These are phyloP conservation scores for Falco concolor DNA, from an alignment of 2,797 vertebrate genomes.

Conservation along the genomic window DNA sequence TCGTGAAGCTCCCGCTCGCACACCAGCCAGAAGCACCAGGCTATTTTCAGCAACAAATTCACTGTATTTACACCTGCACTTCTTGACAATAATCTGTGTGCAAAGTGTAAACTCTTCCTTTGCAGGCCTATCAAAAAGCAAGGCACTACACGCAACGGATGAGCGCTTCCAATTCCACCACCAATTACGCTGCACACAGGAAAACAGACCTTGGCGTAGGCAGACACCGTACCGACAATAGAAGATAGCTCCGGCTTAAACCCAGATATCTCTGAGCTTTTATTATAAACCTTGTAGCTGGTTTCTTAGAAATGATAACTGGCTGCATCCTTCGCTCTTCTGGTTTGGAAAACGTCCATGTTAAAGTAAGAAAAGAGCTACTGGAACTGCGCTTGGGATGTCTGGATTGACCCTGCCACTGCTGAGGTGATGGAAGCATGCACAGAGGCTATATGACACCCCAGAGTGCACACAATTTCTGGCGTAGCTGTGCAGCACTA, in stretches of 20 bases:
- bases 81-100: background rate
- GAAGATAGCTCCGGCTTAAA: background rate
- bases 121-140: background rate
- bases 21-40: background rate
- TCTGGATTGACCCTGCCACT: background rate
- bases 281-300: background rate
- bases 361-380: background rate
- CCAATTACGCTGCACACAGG: background rate
- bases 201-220: background rate
- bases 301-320: background rate
- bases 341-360: background rate
- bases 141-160: background rate
- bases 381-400: background rate
- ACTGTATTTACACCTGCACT: background rate
- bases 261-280: background rate
- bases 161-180: background rate
- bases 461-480: background rate
- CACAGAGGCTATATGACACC: background rate
- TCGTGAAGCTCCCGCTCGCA: accelerated
- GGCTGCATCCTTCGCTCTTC: background rate
- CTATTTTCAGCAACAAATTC: background rate
- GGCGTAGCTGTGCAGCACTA: background rate
- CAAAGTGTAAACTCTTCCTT: background rate
- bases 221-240: background rate
- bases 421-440: background rate